These are phyloP conservation scores for Clunio marinus DNA, from an alignment of 2,888 invertebrate genomes.

Conservation along the genomic window DNA sequence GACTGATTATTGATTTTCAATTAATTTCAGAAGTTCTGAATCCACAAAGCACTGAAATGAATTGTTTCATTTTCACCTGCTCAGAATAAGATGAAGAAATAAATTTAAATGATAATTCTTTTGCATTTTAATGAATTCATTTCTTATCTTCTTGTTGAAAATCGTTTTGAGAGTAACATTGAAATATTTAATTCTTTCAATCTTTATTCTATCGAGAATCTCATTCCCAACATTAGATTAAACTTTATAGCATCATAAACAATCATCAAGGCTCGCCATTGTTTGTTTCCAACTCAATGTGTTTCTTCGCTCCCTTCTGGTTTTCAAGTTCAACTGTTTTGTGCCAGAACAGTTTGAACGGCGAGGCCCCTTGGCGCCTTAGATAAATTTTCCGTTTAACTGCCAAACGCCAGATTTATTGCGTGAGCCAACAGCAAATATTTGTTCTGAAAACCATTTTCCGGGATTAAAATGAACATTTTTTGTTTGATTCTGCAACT, in stretches of 20 bases:
- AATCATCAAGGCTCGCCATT: background rate
- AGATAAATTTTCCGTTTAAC: constrained; percentile 4
- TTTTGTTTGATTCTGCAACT: too few species aligned
- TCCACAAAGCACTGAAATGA: too few species aligned
- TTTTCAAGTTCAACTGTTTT: constrained; percentile 19
- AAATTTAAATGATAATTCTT: too few species aligned
- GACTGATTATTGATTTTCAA: too few species aligned
- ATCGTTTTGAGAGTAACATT: background rate
- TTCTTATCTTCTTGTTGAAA: too few species aligned
- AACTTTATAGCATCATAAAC: background rate
- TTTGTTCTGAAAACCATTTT: too few species aligned
- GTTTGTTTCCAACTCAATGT: background rate
- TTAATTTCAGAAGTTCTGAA: too few species aligned
- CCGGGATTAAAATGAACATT: too few species aligned
- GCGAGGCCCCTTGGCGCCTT: constrained; percentile 2
- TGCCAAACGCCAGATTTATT: constrained; percentile 23
- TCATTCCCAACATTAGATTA: background rate
- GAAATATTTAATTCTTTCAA: background rate
- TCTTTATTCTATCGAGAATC: background rate
- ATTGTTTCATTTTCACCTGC: too few species aligned
- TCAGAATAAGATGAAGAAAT: too few species aligned
- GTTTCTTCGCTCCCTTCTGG: background rate
- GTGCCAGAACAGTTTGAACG: background rate
- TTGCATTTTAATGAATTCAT: too few species aligned
- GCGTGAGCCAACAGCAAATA: background rate